Conservation (phyloP, 1,140 invertebrate genomes). For the Plectrocnemia conspersa region DNA sequence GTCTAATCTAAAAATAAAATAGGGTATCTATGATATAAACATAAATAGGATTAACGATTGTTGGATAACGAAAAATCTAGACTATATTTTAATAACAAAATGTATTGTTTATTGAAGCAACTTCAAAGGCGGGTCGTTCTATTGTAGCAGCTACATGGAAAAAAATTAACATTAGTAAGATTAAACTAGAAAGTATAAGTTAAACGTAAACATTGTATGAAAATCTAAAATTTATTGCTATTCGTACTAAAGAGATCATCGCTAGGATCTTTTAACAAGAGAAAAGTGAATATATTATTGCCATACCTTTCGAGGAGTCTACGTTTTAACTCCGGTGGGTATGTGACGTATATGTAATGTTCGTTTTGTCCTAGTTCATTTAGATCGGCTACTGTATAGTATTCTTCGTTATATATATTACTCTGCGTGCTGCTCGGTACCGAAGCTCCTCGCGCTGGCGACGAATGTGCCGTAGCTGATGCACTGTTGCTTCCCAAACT, state of each 20-base stretch:
- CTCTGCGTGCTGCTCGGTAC: conserved; percentile 42
- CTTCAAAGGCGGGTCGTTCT: conserved; percentile 64
- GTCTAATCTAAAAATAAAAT: no score
- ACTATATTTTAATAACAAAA: no score
- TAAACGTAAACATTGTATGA: no score
- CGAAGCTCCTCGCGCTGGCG: conserved; percentile 51
- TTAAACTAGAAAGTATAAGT: conserved; percentile 24
- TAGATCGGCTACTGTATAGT: conserved; percentile 43
- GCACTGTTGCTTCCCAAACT: conserved; percentile 59
- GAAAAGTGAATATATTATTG: conserved; percentile 40
- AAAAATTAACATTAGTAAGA: conserved; percentile 20
- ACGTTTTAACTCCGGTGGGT: conserved; percentile 77
- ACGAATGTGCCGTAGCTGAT: conserved; percentile 59
- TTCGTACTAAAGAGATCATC: no score
- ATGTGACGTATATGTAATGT: conserved; percentile 81
- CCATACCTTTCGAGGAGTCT: conserved; percentile 72
- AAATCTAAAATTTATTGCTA: no score
- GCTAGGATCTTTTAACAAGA: conserved; percentile 26
- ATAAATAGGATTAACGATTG: no score
- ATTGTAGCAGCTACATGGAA: conserved; percentile 66
- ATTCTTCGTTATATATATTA: conserved; percentile 43
- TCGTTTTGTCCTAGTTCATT: conserved; percentile 52
- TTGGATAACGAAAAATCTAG: no score
- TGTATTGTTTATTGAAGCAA: conserved; percentile 24
- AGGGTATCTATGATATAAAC: no score